phyloP scores from a whole-genome alignment of 2,797 vertebrate species.

The Coccyzus lansbergi region DNA sequence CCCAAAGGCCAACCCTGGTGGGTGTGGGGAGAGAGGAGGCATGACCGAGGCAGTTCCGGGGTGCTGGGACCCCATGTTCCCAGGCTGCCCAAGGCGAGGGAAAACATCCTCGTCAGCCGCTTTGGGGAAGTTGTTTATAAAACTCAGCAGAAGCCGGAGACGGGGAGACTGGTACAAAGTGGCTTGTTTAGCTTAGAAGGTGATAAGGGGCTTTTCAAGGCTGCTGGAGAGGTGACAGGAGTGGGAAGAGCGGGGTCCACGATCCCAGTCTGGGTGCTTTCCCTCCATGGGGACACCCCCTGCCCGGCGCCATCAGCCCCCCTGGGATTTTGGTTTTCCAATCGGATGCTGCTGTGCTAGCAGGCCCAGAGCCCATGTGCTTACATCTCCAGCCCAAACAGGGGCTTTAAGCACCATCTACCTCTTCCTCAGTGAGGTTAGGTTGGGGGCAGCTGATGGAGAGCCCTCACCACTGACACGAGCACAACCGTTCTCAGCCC shows the following conservation, averaged over 20 bases:
- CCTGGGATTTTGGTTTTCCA: neutral
- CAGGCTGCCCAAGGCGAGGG: neutral
- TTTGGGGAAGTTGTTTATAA: slow-evolving; percentile 34
- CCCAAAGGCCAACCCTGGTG: neutral
- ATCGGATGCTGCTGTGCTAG: neutral
- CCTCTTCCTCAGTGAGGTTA: fast-evolving
- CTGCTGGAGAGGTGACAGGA: neutral
- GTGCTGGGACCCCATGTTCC: neutral
- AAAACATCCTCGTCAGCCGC: slow-evolving; percentile 22
- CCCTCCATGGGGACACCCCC: fast-evolving
- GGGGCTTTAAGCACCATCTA: neutral
- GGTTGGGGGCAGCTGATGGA: neutral
- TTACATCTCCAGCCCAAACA: neutral
- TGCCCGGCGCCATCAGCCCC: fast-evolving
- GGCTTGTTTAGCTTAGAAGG: slow-evolving; percentile 31
- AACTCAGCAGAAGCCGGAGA: slow-evolving; percentile 35
- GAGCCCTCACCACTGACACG: neutral
- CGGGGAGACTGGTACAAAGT: slow-evolving; percentile 34
- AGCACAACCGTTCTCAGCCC: fast-evolving
- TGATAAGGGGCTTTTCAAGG: slow-evolving; percentile 53
- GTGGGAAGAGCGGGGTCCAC: neutral
- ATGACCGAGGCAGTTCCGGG: neutral
- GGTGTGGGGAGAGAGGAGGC: neutral
- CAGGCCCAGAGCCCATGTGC: fast-evolving
- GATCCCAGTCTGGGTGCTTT: neutral